A percentile compares a stretch with the other conserved stretches of the same genome.
phyloP scores from a whole-genome alignment of 2,797 vertebrate genomes.

The Arnoldichthys spilopterus region DNA sequence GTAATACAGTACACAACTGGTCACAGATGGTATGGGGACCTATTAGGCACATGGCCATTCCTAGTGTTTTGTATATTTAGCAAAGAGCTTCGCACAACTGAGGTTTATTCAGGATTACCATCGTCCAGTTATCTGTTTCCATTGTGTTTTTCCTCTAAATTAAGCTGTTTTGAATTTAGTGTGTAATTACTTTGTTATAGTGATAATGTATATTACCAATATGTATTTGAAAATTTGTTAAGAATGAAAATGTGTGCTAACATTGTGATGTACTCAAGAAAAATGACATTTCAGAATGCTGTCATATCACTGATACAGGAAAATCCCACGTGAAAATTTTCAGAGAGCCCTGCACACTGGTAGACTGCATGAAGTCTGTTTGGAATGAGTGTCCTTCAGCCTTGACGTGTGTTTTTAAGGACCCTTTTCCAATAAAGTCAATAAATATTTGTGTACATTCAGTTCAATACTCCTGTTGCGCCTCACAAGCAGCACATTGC shows the following conservation, averaged over 20 bases:
- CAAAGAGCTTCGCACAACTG: not conserved
- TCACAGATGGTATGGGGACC: not conserved
- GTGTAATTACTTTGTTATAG: conserved; percentile 6
- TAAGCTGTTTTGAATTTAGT: not conserved
- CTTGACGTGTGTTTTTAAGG: conserved; percentile 54
- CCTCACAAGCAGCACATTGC: not conserved
- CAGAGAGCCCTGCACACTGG: not conserved
- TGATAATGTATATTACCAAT: not conserved
- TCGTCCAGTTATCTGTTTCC: not conserved
- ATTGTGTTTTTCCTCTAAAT: not conserved
- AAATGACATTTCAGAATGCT: conserved; percentile 44
- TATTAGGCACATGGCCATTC: not conserved
- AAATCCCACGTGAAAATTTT: conserved; percentile 13
- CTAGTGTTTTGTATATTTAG: conserved; percentile 10
- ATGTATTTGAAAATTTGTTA: conserved; percentile 4
- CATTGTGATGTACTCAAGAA: conserved; percentile 2
- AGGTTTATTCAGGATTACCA: not conserved
- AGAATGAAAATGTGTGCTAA: not conserved
- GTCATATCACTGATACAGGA: conserved; percentile 14
- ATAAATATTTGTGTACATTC: conserved; percentile 64
- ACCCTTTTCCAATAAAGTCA: conserved; percentile 69
- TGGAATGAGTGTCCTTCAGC: conserved; percentile 62
- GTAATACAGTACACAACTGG: not conserved
- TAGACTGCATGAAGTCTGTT: conserved; percentile 69
- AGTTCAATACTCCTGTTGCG: not conserved